Base-by-base conservation (phyloP, 2,888 invertebrate species). In the Mongoloraphidia duomilia region DNA sequence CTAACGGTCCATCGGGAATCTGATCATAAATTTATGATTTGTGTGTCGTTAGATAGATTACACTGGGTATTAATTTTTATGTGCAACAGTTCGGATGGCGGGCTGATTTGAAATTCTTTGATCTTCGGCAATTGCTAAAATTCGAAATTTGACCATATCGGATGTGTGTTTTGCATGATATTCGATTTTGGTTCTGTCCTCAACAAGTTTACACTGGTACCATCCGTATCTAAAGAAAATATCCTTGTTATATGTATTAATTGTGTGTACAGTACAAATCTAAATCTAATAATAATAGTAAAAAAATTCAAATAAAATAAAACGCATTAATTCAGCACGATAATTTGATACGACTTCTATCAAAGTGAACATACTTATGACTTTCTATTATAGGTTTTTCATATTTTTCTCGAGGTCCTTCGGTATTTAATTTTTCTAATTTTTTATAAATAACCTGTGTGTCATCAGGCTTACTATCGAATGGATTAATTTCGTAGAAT, bases 131-230 rank as follows among this genome's bases (percentile, higher is more conserved):
- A 72, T 63, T 55, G 71, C 63, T 6, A 61, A 56, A 52, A 71
- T 57, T 34, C 68, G 65, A 49, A 61, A 65, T 58, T 68, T 67
- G 50, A 72, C 66, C 72, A 72, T 71, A 34, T 64, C 59, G 3
- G 72, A 72, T 60, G 72, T 73, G 40, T 65, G 65, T 54, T 74
- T 67, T 57, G 66, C 70, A 60, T 71, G 72, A 54, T 64, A 55
- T 34, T 68, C 61, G 44, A 66, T 64, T 2, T 42, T 36, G 13
- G 36, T 36, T 2, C n/a, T 37, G 14, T 34, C 17, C 4, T 35
- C 36, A 10, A 48, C 11, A 26, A 35, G n/a, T 51, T 57, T 58
- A 66, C 68, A 64, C 9, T 71, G 67, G 56, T 71, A 72, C 67
- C 75, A 76, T 53, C 62, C 63, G 57, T 70, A 68, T 45, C 67